A percentile compares a stretch with the other conserved stretches of the same genome.
phyloP scores from a whole-genome alignment of 2,888 invertebrate species.

The Heliconius charithonia region DNA sequence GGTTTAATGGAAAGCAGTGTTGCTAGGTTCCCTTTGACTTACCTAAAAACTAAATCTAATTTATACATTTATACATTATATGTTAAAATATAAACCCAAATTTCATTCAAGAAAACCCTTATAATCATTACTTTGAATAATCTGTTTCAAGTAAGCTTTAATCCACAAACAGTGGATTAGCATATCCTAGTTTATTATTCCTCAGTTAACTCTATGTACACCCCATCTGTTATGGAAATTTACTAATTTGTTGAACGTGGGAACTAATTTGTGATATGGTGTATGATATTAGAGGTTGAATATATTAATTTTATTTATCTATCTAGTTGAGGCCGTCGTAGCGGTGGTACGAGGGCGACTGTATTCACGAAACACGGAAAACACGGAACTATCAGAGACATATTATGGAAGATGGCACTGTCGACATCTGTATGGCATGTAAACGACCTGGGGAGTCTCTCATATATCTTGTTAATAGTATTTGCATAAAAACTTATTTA shows the following conservation, averaged over 20 bases:
- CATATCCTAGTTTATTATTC: constrained; percentile 11
- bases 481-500: no score
- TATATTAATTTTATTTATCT: not conserved
- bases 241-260: constrained; percentile 5
- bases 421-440: no score
- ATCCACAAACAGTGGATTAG: constrained; percentile 10
- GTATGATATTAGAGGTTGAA: not conserved
- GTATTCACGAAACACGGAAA: no score
- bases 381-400: no score
- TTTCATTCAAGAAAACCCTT: not conserved
- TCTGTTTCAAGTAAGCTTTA: constrained; percentile 11
- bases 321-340: not conserved
- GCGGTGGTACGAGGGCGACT: no score
- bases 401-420: no score
- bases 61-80: not conserved
- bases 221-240: constrained; percentile 11
- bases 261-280: not conserved
- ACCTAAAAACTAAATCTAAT: not conserved
- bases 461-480: no score
- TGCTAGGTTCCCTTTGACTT: not conserved
- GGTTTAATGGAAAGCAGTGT: no score
- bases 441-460: no score
- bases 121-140: constrained; percentile 4
- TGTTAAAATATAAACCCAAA: not conserved
- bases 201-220: not conserved